These are phyloP conservation scores for Eudemis profundana DNA, from an alignment of 2,888 invertebrate genomes.

Conservation along the genomic window DNA sequence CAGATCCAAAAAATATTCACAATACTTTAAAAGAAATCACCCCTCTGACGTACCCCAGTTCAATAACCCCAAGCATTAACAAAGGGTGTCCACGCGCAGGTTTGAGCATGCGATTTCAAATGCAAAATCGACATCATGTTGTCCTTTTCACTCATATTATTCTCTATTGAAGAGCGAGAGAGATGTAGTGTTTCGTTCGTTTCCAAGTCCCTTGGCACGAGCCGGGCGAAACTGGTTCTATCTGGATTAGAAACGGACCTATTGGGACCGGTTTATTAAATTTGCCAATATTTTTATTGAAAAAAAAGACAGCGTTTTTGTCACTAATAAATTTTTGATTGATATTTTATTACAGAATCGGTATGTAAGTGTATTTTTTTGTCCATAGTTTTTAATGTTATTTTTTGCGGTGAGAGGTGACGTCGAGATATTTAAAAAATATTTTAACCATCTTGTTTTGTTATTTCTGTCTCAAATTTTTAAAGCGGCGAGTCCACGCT, in stretches of 20 bases:
- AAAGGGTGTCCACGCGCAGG: slow-evolving; percentile 58
- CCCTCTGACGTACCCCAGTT: slow-evolving; percentile 54
- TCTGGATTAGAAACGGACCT: slow-evolving; percentile 11
- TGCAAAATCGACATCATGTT: slow-evolving; percentile 44
- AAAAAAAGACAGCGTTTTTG: not conserved
- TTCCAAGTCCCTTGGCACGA: slow-evolving; percentile 16
- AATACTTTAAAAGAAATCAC: slow-evolving; percentile 51
- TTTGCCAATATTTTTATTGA: slow-evolving; percentile 17
- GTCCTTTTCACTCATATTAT: not conserved
- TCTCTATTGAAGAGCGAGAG: not conserved
- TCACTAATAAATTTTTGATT: slow-evolving; percentile 7
- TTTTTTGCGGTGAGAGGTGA: not conserved
- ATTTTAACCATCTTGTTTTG: no score
- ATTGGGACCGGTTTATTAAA: slow-evolving; percentile 30
- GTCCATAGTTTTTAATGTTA: not conserved
- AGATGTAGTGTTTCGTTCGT: not conserved
- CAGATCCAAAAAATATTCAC: slow-evolving; percentile 45
- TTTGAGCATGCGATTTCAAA: slow-evolving; percentile 46
- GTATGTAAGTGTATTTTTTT: not conserved
- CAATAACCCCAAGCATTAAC: slow-evolving; percentile 56
- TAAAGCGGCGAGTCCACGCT: no score
- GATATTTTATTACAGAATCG: not conserved
- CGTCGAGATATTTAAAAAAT: no score
- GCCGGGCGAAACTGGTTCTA: slow-evolving; percentile 24
- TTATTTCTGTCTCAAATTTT: no score